Percentiles rank a stretch among this genome's conserved stretches.
These are phyloP conservation scores for Aegithalos caudatus DNA, from an alignment of 2,113 vertebrate genomes.

Conservation along the genomic window DNA sequence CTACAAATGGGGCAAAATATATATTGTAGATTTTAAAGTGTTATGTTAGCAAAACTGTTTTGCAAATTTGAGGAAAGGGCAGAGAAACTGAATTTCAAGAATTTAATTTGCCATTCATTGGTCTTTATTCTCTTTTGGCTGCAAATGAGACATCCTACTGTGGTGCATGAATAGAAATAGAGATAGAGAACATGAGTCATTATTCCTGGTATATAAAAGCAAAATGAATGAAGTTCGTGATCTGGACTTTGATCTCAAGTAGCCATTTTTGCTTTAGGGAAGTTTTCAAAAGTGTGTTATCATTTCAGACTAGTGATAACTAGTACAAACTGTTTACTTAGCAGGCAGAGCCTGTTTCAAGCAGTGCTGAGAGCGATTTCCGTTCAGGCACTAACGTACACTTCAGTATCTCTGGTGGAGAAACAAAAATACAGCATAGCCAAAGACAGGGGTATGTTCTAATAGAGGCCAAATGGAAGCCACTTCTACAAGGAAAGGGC, in stretches of 20 bases:
- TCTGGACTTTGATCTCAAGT: slow-evolving; percentile 23
- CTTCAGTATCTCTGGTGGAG: not conserved
- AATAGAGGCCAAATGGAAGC: not conserved
- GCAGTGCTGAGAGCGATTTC: not conserved
- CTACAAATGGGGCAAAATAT: not conserved
- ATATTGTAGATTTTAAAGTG: not conserved
- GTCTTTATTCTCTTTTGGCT: not conserved
- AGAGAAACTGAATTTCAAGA: not conserved
- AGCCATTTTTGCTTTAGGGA: slow-evolving; percentile 4
- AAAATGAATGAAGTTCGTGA: not conserved
- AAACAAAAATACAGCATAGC: not conserved
- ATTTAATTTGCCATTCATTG: not conserved
- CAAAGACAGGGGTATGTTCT: not conserved
- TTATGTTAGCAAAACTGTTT: not conserved
- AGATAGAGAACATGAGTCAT: not conserved
- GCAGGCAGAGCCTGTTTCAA: not conserved
- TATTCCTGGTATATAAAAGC: not conserved
- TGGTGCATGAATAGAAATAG: not conserved
- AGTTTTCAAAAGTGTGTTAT: not conserved
- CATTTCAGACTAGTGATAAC: not conserved
- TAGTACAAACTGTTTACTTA: not conserved
- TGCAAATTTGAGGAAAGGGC: not conserved
- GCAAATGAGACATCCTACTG: not conserved
- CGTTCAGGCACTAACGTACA: not conserved
- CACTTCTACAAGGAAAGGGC: not conserved